A percentile compares a stretch with the other conserved stretches of the same genome.
phyloP scores from a whole-genome alignment of 2,888 invertebrate species.

The Venusia cambrica region DNA sequence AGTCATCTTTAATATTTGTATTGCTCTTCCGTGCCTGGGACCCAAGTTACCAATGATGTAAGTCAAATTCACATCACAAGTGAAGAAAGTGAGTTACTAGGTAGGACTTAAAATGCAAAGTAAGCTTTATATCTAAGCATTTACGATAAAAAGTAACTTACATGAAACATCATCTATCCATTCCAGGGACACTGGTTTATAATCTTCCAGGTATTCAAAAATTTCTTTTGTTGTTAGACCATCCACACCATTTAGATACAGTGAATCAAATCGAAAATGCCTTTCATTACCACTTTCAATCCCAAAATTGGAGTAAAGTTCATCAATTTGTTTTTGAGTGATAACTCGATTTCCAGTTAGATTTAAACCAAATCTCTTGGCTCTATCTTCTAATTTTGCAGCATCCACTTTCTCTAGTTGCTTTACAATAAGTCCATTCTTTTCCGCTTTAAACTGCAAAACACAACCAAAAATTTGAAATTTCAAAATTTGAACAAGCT shows the following conservation, averaged over 20 bases:
- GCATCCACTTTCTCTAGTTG: slow-evolving; percentile 68
- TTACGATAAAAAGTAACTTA: no score
- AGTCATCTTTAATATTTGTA: no score
- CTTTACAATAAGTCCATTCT: slow-evolving; percentile 54
- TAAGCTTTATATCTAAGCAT: no score
- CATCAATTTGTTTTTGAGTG: slow-evolving; percentile 72
- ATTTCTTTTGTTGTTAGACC: slow-evolving; percentile 89
- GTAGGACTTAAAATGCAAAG: no score
- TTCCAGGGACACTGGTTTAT: slow-evolving; percentile 88
- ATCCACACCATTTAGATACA: slow-evolving; percentile 88
- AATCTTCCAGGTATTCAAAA: slow-evolving; percentile 88
- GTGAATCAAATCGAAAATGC: slow-evolving; percentile 85
- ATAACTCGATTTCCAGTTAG: slow-evolving; percentile 64
- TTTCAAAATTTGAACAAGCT: no score
- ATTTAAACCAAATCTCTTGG: slow-evolving; percentile 68
- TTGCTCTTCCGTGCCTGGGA: no score
- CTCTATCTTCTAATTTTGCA: slow-evolving; percentile 65
- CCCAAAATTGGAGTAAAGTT: slow-evolving; percentile 65
- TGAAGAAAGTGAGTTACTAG: no score
- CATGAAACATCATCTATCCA: slow-evolving; percentile 91
- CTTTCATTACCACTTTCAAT: slow-evolving; percentile 80
- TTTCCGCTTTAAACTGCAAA: slow-evolving; percentile 54
- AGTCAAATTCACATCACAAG: no score
- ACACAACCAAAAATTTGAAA: no score
- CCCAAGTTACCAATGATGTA: no score